These are phyloP conservation scores for Enteromius fasciolatus DNA, from an alignment of 2,797 vertebrate genomes.

Conservation along the genomic window DNA sequence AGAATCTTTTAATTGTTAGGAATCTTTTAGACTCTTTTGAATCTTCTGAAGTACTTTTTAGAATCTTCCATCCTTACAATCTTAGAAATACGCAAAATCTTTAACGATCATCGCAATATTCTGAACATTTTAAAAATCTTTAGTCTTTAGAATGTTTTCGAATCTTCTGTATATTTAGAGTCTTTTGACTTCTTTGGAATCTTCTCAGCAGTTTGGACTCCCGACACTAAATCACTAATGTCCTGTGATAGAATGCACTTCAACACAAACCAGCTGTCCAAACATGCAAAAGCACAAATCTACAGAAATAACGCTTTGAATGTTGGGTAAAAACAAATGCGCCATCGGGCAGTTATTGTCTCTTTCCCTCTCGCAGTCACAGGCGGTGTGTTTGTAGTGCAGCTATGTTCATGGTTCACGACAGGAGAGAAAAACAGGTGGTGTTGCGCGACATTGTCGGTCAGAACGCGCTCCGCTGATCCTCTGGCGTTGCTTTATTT, in stretches of 20 bases:
- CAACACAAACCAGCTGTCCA: background rate
- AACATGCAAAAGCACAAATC: background rate
- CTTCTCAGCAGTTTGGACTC: slow-evolving; percentile 4
- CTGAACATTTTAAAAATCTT: background rate
- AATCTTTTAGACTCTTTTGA: background rate
- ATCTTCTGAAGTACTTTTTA: background rate
- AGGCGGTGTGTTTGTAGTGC: slow-evolving; percentile 19
- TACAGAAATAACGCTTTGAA: background rate
- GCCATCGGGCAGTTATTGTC: slow-evolving; percentile 2
- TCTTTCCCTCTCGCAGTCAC: background rate
- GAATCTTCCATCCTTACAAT: background rate
- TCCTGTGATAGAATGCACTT: background rate
- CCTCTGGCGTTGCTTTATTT: slow-evolving; percentile 22
- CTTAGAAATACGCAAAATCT: background rate
- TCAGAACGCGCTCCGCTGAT: slow-evolving; percentile 18
- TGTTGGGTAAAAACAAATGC: background rate
- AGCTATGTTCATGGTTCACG: slow-evolving; percentile 7
- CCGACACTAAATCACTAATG: background rate
- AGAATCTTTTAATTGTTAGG: background rate
- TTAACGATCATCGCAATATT: background rate
- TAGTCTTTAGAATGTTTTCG: background rate
- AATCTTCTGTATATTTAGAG: background rate
- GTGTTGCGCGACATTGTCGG: slow-evolving; percentile 9
- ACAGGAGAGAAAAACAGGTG: slow-evolving; percentile 24
- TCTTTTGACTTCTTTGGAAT: background rate